These are phyloP conservation scores for Karalla daura DNA, from an alignment of 2,797 vertebrate genomes.

Conservation along the genomic window DNA sequence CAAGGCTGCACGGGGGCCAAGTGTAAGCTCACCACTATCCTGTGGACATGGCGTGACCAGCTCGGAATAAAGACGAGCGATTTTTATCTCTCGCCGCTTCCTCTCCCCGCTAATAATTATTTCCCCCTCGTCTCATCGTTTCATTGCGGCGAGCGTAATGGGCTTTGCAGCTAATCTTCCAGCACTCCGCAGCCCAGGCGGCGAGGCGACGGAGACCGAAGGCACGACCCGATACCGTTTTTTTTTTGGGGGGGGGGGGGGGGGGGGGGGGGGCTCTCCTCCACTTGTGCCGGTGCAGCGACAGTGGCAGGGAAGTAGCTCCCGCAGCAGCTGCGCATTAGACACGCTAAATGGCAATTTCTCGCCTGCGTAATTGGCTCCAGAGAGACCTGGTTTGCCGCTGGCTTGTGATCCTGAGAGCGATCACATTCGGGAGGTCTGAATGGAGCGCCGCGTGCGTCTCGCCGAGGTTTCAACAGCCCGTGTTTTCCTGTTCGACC, in stretches of 20 bases:
- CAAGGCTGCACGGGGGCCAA: conserved; percentile 29
- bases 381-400: conserved; percentile 71
- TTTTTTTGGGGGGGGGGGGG: too few species aligned
- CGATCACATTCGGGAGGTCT: conserved; percentile 31
- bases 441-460: conserved; percentile 42
- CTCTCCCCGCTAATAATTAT: conserved; percentile 7
- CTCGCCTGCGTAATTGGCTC: conserved; percentile 74
- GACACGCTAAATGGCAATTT: conserved; percentile 78
- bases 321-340: conserved; percentile 73
- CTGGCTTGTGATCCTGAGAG: conserved; percentile 37
- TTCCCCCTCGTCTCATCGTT: conserved; percentile 29
- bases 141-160: conserved; percentile 7
- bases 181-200: not conserved
- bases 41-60: conserved; percentile 27
- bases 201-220: conserved; percentile 4
- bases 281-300: conserved; percentile 44
- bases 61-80: conserved; percentile 9
- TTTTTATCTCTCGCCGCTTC: conserved; percentile 15
- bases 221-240: conserved; percentile 14
- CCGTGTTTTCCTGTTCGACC: conserved; percentile 28
- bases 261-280: conserved; percentile 28
- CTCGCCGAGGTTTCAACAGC: conserved; percentile 40
- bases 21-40: conserved; percentile 18
- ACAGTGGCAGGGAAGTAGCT: conserved; percentile 49
- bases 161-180: conserved; percentile 2